Conservation (phyloP, 2,797 vertebrate genomes). For the Cirrhinus mrigala region DNA sequence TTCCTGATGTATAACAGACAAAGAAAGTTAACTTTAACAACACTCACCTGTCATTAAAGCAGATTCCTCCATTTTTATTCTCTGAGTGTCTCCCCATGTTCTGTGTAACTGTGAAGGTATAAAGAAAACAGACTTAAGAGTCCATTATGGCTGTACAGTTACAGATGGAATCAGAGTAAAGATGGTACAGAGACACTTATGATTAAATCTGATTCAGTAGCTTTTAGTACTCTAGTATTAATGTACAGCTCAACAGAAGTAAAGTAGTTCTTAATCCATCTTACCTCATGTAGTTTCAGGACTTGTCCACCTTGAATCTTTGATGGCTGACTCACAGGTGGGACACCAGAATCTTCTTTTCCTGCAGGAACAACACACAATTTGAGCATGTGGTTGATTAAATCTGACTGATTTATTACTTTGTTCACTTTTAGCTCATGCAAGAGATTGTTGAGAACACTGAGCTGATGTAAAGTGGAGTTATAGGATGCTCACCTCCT, state of each 20-base stretch:
- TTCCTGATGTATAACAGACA: neutral
- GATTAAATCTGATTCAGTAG: neutral
- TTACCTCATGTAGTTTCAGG: neutral
- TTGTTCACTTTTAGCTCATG: neutral
- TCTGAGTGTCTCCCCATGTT: slow-evolving; percentile 2
- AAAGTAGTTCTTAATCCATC: neutral
- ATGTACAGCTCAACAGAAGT: neutral
- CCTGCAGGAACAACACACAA: neutral
- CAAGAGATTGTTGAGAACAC: neutral
- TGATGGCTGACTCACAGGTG: neutral
- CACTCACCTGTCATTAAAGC: slow-evolving; percentile 25
- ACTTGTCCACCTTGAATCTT: neutral
- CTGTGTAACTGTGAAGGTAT: neutral
- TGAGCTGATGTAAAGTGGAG: neutral
- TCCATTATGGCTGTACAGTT: neutral
- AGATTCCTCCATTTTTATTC: slow-evolving; percentile 41
- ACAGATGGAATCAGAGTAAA: neutral
- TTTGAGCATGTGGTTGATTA: neutral
- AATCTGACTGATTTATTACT: neutral
- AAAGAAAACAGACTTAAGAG: neutral
- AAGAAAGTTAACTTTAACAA: neutral
- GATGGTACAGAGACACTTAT: neutral
- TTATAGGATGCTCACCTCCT: slow-evolving; percentile 5
- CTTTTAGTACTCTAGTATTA: neutral
- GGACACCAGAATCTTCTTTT: neutral